A percentile compares a stretch with the other conserved stretches of the same genome.
phyloP scores from a whole-genome alignment of 1,140 invertebrate species.

The Aphelinus certus region DNA sequence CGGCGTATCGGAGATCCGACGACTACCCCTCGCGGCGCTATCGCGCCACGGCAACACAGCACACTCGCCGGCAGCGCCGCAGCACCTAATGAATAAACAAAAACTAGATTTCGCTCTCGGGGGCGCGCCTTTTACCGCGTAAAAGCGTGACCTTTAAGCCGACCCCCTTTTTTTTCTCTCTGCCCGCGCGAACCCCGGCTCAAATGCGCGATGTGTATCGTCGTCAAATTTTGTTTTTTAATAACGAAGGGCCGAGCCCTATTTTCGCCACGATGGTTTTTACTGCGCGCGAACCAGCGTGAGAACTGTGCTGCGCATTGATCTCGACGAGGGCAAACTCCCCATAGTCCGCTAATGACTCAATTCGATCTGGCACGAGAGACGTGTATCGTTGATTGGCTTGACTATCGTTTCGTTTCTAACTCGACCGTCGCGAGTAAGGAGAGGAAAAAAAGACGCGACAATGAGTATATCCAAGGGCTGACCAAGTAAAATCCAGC shows the following conservation, averaged over 20 bases:
- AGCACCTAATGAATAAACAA: constrained; percentile 64
- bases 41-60: constrained; percentile 43
- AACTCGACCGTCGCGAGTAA: too few relatives aligned
- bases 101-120: constrained; percentile 62
- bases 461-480: too few relatives aligned
- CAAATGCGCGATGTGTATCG: not conserved
- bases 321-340: not conserved
- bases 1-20: constrained; percentile 62
- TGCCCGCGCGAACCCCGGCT: not conserved
- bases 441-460: too few relatives aligned
- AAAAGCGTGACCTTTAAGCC: constrained; percentile 63
- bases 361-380: not conserved
- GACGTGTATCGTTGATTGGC: too few relatives aligned
- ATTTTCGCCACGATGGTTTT: constrained; percentile 2
- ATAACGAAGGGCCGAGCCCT: not conserved
- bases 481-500: too few relatives aligned
- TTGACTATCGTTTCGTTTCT: too few relatives aligned
- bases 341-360: not conserved
- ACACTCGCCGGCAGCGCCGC: too few relatives aligned
- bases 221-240: not conserved
- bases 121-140: constrained; percentile 47
- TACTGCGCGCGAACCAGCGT: not conserved
- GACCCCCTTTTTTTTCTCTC: constrained; percentile 1
- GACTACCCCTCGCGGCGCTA: constrained; percentile 50
- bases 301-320: not conserved